phyloP scores from a whole-genome alignment of 1,140 invertebrate genomes.

The Lepidurus arcticus region DNA sequence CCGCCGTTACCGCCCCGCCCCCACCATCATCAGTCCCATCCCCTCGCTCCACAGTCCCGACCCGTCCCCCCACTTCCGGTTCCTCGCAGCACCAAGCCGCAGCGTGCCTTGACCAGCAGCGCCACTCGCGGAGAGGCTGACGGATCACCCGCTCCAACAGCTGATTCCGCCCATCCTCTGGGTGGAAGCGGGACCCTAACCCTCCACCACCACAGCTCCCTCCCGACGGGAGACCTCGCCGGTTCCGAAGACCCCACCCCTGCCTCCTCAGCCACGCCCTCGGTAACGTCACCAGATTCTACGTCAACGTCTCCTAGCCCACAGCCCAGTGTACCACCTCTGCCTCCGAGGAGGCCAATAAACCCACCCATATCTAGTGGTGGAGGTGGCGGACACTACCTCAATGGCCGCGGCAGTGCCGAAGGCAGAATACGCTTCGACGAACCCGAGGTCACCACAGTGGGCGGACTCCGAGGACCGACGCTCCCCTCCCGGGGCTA shows the following conservation, averaged over 20 bases:
- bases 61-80: constrained; percentile 31
- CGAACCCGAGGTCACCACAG: background rate
- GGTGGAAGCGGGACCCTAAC: constrained; percentile 36
- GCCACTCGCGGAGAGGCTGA: constrained; percentile 38
- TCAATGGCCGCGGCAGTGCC: constrained; percentile 37
- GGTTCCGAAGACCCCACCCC: constrained; percentile 35
- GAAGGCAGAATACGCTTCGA: constrained; percentile 36
- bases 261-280: constrained; percentile 31
- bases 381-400: constrained; percentile 22
- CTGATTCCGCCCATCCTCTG: constrained; percentile 37
- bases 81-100: constrained; percentile 39
- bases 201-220: constrained; percentile 35
- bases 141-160: constrained; percentile 38
- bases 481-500: background rate
- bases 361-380: background rate
- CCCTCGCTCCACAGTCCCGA: constrained; percentile 26
- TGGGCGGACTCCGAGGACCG: background rate
- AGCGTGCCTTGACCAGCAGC: constrained; percentile 39
- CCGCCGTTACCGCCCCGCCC: constrained; percentile 35
- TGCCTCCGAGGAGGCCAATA: constrained; percentile 26
- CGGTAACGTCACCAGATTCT: constrained; percentile 31
- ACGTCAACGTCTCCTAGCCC: constrained; percentile 31
- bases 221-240: constrained; percentile 22
- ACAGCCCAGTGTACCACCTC: constrained; percentile 28
- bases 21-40: constrained; percentile 23